Conservation (phyloP, 2,113 vertebrate genomes). For the Sapayoa aenigma region DNA sequence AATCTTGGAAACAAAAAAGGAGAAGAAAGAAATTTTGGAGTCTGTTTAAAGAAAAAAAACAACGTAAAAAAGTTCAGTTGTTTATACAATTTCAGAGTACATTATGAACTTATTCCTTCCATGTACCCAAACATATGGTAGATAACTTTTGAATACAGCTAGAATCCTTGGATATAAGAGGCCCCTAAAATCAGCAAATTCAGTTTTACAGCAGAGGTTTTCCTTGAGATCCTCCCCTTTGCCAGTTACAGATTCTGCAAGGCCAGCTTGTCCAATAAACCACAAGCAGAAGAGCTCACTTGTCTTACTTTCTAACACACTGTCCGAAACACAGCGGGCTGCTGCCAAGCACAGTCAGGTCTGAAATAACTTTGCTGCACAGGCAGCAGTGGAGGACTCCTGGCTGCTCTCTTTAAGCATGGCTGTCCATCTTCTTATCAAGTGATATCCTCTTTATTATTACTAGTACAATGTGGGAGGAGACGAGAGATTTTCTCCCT, state of each 20-base stretch:
- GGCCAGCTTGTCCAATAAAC: background rate
- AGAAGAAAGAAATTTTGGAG: background rate
- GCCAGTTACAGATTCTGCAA: background rate
- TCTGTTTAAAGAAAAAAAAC: background rate
- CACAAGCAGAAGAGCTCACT: background rate
- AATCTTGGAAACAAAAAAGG: constrained; percentile 2
- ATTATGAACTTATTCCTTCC: background rate
- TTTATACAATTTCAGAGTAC: constrained; percentile 4
- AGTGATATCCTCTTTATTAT: background rate
- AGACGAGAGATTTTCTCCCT: background rate
- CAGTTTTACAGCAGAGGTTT: background rate
- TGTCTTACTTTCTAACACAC: background rate
- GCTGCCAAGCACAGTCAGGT: background rate
- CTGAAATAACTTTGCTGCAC: background rate
- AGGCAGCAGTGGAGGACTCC: background rate
- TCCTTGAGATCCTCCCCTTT: background rate
- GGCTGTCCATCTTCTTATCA: background rate
- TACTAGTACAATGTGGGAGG: background rate
- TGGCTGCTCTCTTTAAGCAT: background rate
- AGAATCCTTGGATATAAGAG: background rate
- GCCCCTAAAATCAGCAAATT: background rate
- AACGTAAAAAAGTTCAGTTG: background rate
- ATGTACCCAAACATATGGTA: background rate
- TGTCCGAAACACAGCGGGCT: background rate
- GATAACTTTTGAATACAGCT: background rate